Base-by-base conservation (phyloP, 2,113 vertebrate genomes). In the Oostethus manadensis region DNA sequence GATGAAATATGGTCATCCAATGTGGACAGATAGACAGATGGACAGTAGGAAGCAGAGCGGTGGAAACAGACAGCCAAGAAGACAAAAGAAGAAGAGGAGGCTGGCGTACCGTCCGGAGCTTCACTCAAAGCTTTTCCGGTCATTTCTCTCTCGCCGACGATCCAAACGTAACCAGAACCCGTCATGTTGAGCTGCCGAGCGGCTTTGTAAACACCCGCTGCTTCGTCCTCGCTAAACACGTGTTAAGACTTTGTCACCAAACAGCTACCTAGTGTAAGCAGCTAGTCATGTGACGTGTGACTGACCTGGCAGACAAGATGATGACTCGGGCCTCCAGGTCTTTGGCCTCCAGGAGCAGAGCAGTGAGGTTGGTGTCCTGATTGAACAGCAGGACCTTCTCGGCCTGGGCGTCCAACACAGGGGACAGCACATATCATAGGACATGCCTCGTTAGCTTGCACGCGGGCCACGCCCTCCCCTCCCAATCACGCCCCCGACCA, bases 361-460 rank as follows among this genome's bases (percentile, higher is more conserved):
- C 90, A 0, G 96, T 97, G 83, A 99, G 87, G 0, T 99, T 98
- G 91, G 95, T 98, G 75, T 95, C 95, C 56, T 92, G 96, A 71
- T 93, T 94, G 76, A 99, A 98, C 79, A 96, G 91, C 84, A 99
- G 92, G 71, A 98, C 95, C 88, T 99, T 99, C 90, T 99, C 96
- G 6, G 96, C 95, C 96, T 98, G 94, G 61, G 86, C 87, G 89
- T 62, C 46, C 59, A 11, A 3, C 33, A 29, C 10, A 3, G 23
- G 44, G 6, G 26, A 46, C 57, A 16, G 29, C 70, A 78, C 73
- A 88, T 60, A 60, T 74, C 89, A 79, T 82, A 64, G 79, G 63
- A 78, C n/a, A 70, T 42, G 23, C 64, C 73, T 56, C 59, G 61
- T 87, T 81, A 86, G 80, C 77, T 54, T 14, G 18, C 18, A 1